These are phyloP conservation scores for Cichladusa arquata DNA, from an alignment of 2,113 vertebrate genomes.

Conservation along the genomic window DNA sequence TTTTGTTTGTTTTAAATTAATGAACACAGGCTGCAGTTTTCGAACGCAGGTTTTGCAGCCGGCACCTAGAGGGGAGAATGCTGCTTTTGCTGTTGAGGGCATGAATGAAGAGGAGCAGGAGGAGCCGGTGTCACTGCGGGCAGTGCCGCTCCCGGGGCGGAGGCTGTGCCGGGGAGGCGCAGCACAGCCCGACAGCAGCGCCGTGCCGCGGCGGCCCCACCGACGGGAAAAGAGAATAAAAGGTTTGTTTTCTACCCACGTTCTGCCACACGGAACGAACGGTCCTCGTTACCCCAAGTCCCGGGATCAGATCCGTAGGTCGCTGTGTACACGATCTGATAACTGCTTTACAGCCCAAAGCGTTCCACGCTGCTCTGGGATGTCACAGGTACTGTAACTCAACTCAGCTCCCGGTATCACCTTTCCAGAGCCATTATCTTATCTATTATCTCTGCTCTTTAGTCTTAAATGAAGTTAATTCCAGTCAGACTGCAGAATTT, in stretches of 20 bases:
- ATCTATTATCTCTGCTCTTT: slow-evolving; percentile 34
- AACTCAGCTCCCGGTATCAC: background rate
- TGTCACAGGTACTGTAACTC: background rate
- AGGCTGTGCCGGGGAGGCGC: background rate
- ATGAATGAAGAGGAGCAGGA: background rate
- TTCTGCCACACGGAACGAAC: background rate
- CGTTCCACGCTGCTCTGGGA: background rate
- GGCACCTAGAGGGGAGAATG: background rate
- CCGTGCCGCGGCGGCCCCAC: background rate
- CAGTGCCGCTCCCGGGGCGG: background rate
- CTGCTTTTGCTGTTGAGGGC: background rate
- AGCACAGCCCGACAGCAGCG: background rate
- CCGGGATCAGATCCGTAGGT: background rate
- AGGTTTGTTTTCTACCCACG: background rate
- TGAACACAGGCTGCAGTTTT: background rate
- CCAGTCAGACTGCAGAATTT: background rate
- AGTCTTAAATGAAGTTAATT: slow-evolving; percentile 22
- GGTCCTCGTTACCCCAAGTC: background rate
- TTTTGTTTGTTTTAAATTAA: background rate
- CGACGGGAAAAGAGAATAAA: background rate
- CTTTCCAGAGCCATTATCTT: slow-evolving; percentile 17
- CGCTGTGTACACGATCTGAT: background rate
- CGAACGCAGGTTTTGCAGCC: background rate
- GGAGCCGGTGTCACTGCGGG: background rate
- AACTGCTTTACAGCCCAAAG: background rate